Conservation (phyloP, 2,797 vertebrate genomes). For the Sorex maritimensis region DNA sequence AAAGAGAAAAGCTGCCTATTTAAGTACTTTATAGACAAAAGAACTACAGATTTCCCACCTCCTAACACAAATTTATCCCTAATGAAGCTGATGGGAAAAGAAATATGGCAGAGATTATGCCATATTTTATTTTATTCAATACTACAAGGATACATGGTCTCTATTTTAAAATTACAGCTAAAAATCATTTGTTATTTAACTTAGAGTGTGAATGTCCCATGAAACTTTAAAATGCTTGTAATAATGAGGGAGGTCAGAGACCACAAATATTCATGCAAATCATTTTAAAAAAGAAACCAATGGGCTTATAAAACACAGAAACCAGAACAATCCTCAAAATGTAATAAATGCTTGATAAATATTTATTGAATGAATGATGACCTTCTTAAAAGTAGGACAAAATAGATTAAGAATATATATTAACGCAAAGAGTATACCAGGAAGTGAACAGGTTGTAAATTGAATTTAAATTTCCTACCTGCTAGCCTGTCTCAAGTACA, state of each 20-base stretch:
- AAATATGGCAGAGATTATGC: neutral
- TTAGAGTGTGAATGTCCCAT: neutral
- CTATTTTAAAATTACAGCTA: neutral
- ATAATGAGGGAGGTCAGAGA: neutral
- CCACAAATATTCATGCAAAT: neutral
- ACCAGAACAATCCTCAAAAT: constrained; percentile 4
- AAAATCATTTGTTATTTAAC: constrained; percentile 35
- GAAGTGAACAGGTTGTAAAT: neutral
- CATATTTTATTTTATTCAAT: constrained; percentile 26
- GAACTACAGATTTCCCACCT: neutral
- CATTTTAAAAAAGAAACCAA: constrained; percentile 50
- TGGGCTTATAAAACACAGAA: neutral
- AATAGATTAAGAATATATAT: neutral
- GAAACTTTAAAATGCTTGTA: constrained; percentile 4
- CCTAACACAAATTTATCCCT: neutral
- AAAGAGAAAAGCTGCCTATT: neutral
- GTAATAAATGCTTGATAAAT: constrained; percentile 39
- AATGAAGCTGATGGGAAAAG: neutral
- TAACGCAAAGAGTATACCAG: constrained; percentile 11
- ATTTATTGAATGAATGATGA: constrained; percentile 18
- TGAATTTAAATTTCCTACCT: neutral
- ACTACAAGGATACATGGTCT: neutral
- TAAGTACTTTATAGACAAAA: constrained; percentile 14
- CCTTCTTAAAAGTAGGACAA: neutral
- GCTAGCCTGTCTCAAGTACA: neutral